These are phyloP conservation scores for Epirrhoe alternata DNA, from an alignment of 2,888 invertebrate genomes.

Conservation along the genomic window DNA sequence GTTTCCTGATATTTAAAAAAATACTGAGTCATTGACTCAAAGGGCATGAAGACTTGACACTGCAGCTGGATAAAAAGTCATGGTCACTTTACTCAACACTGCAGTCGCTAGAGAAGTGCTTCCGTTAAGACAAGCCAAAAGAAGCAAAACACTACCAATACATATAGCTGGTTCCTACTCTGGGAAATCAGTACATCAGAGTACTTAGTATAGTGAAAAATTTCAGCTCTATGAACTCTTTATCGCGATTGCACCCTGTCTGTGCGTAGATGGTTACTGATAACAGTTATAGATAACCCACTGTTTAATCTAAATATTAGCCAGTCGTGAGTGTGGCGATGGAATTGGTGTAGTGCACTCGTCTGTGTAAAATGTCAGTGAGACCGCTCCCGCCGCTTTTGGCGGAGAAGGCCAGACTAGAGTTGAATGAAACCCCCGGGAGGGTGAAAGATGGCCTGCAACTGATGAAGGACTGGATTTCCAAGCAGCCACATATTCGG, in stretches of 20 bases:
- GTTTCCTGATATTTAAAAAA: background rate
- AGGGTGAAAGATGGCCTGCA: conserved; percentile 75
- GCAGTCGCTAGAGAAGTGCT: background rate
- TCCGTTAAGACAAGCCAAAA: no score
- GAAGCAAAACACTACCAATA: background rate
- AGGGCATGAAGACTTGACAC: background rate
- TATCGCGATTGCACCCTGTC: background rate
- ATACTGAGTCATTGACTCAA: background rate
- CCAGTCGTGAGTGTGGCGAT: conserved; percentile 9
- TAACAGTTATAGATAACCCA: conserved; percentile 14
- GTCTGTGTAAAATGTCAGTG: conserved; percentile 54
- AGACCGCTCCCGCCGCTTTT: conserved; percentile 60
- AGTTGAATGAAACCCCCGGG: conserved; percentile 83
- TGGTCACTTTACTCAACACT: background rate
- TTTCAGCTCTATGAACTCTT: background rate
- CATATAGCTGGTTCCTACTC: background rate
- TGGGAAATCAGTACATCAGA: background rate
- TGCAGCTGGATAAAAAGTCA: background rate
- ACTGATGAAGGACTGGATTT: conserved; percentile 83
- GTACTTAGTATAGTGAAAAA: background rate
- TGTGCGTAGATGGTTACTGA: conserved; percentile 5
- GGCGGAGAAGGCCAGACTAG: conserved; percentile 73
- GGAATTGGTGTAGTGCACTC: conserved; percentile 23
- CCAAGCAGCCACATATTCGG: conserved; percentile 83
- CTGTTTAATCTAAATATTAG: conserved; percentile 11